These are phyloP conservation scores for Alfaro cultratus DNA, from an alignment of 2,797 vertebrate genomes.

Conservation along the genomic window DNA sequence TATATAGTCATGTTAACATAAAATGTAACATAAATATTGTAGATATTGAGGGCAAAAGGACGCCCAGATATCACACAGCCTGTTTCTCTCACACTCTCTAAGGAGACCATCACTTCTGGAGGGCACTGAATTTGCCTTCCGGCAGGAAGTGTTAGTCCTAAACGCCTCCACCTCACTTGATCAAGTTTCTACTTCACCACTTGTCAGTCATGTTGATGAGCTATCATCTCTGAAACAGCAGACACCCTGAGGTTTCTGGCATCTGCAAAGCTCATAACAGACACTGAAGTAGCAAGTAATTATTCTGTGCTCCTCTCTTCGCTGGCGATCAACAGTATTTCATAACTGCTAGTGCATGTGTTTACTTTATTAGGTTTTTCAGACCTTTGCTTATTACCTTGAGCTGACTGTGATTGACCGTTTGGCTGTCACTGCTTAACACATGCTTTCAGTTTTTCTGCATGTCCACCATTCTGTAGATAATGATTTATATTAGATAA, in stretches of 20 bases:
- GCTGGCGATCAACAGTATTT: constrained; percentile 10
- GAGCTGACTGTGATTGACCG: constrained; percentile 1
- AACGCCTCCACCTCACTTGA: constrained; percentile 19
- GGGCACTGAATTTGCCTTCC: constrained; percentile 13
- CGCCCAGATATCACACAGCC: background rate
- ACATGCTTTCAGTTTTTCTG: background rate
- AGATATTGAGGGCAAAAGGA: background rate
- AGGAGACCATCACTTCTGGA: constrained; percentile 5
- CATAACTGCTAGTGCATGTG: background rate
- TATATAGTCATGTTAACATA: background rate
- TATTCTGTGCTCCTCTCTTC: constrained; percentile 20
- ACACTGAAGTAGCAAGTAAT: constrained; percentile 6
- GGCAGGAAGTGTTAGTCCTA: constrained; percentile 20
- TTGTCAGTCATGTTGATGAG: constrained; percentile 62
- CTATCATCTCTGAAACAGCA: constrained; percentile 40
- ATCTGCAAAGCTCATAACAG: constrained; percentile 35
- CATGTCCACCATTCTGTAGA: background rate
- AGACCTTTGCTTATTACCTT: constrained; percentile 19
- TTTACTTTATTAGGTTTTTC: constrained; percentile 21
- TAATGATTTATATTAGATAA: background rate
- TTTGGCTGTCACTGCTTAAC: background rate
- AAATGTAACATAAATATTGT: background rate
- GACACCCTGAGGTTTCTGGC: constrained; percentile 26
- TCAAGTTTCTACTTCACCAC: constrained; percentile 25
- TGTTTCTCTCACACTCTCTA: background rate